Conservation (phyloP, 2,888 invertebrate species). For the Galeopsomyia nigrocyanea region DNA sequence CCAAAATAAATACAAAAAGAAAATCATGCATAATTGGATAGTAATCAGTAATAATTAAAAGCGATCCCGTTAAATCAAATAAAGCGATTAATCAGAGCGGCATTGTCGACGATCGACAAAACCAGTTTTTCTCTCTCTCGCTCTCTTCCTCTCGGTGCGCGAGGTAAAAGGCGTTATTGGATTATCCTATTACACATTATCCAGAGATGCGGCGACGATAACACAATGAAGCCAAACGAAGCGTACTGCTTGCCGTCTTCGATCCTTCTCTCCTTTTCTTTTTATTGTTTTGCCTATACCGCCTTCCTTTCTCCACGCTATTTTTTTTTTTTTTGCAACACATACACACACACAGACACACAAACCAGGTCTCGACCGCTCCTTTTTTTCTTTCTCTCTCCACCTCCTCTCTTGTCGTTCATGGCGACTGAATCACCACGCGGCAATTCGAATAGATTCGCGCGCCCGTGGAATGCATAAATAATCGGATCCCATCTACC, state of each 20-base stretch:
- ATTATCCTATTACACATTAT: too few species aligned
- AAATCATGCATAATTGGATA: too few species aligned
- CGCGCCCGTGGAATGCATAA: constrained; percentile 46
- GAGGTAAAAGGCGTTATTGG: too few species aligned
- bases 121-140: background rate
- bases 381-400: background rate
- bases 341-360: too few species aligned
- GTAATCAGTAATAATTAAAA: too few species aligned
- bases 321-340: constrained; percentile 33
- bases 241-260: constrained; percentile 7
- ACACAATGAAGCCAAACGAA: constrained; percentile 4
- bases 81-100: too few species aligned
- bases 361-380: background rate
- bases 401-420: background rate
- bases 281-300: background rate
- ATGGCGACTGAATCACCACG: constrained; percentile 38
- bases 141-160: background rate
- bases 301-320: constrained; percentile 14
- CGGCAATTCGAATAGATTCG: constrained; percentile 31
- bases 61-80: too few species aligned
- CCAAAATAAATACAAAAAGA: too few species aligned
- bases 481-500: constrained; percentile 41
- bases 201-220: too few species aligned
- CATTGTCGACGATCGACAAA: too few species aligned
- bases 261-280: background rate